Percentiles rank a stretch among this genome's conserved stretches.
phyloP scores from a whole-genome alignment of 1,140 invertebrate genomes.

The Pogonognathellus flavescens region DNA sequence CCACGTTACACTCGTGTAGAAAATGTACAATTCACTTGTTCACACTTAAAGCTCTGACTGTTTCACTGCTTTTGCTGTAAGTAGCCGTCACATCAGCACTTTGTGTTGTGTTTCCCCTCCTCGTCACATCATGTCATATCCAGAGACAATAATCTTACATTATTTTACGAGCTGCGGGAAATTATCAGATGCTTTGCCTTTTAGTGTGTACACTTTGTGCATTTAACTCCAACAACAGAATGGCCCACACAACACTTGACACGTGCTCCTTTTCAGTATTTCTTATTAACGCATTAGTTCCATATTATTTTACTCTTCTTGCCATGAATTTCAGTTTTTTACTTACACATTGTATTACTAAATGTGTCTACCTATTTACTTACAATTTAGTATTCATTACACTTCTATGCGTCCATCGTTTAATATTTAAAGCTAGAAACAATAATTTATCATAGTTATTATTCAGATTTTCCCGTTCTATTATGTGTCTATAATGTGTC shows the following conservation, averaged over 20 bases:
- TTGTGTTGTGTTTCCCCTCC: background rate
- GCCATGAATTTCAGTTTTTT: too few relatives aligned
- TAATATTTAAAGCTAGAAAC: too few relatives aligned
- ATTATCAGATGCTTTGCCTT: constrained; percentile 39
- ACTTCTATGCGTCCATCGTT: too few relatives aligned
- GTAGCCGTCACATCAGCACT: background rate
- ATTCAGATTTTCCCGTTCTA: too few relatives aligned
- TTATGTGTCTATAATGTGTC: too few relatives aligned
- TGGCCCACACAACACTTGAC: background rate
- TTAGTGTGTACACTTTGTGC: background rate
- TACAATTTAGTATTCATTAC: too few relatives aligned
- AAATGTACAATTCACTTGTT: constrained; percentile 32
- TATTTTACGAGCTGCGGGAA: constrained; percentile 42
- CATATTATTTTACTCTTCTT: background rate
- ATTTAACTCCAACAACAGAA: background rate
- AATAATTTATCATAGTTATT: too few relatives aligned
- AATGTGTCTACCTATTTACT: too few relatives aligned
- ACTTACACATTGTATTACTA: too few relatives aligned
- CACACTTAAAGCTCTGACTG: constrained; percentile 3
- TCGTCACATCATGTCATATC: background rate
- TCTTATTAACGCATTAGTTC: background rate
- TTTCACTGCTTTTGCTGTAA: background rate
- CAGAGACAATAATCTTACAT: constrained; percentile 40
- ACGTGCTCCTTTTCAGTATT: background rate
- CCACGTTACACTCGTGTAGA: background rate